Conservation (phyloP, 2,113 vertebrate species). For the Agelaius tricolor region DNA sequence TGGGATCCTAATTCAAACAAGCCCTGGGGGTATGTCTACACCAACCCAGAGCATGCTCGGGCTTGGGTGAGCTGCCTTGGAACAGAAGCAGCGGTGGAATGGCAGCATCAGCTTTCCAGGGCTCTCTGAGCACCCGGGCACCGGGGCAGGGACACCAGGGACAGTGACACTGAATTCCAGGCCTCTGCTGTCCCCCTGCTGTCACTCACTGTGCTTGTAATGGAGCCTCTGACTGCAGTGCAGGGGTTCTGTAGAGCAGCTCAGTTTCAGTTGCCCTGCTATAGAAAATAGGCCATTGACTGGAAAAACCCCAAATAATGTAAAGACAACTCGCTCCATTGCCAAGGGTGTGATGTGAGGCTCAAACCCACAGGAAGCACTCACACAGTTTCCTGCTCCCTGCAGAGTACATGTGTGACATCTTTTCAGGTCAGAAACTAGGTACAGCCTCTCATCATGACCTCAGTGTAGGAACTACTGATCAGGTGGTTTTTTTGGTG, state of each 20-base stretch:
- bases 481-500: not conserved
- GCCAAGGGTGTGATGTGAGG: not conserved
- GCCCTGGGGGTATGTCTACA: conserved; percentile 20
- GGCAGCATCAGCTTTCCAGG: not conserved
- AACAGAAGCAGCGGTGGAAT: not conserved
- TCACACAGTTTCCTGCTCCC: conserved; percentile 13
- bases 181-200: not conserved
- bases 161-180: not conserved
- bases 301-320: not conserved
- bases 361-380: conserved; percentile 1
- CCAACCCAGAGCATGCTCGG: not conserved
- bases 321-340: not conserved
- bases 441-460: not conserved
- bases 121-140: not conserved
- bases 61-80: not conserved
- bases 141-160: not conserved
- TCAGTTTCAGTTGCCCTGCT: not conserved
- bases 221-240: not conserved
- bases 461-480: not conserved
- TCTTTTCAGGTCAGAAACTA: conserved; percentile 17
- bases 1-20: conserved; percentile 51
- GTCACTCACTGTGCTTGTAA: not conserved
- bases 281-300: not conserved
- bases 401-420: conserved; percentile 32
- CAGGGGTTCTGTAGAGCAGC: not conserved